Evolutionary conservation across 2,113 vertebrate species (phyloP).

Genomic region (Lycocorax pyrrhopterus): DNA sequence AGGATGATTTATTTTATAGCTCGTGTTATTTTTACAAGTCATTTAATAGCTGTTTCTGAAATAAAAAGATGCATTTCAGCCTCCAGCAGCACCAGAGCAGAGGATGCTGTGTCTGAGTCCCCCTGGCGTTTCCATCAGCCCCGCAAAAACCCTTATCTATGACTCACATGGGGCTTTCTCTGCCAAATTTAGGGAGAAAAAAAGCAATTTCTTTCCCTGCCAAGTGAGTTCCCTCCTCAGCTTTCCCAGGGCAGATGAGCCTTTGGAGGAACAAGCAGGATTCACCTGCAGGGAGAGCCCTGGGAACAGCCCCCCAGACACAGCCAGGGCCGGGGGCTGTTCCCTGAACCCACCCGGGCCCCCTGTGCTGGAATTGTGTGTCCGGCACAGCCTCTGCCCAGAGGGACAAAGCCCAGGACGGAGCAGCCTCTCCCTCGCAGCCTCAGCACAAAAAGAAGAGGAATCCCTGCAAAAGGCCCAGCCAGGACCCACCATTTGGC

Average conservation of each 20-base stretch:
- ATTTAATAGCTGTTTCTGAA: background rate
- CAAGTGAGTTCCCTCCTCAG: background rate
- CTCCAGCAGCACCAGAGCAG: background rate
- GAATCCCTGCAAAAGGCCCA: background rate
- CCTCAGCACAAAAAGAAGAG: background rate
- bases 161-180: background rate
- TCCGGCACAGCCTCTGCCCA: background rate
- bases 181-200: background rate
- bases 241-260: background rate
- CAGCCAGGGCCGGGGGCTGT: background rate
- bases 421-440: background rate
- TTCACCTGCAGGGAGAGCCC: background rate
- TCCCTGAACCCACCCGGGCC: background rate
- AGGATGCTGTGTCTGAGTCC: background rate
- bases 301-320: no score
- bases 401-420: background rate
- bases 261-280: background rate
- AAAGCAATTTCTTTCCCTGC: background rate
- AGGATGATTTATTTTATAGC: background rate
- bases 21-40: background rate
- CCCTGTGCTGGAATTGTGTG: background rate
- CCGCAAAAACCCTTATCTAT: background rate
- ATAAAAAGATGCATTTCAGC: background rate
- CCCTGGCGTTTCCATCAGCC: background rate
- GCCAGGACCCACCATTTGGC: background rate